phyloP scores from a whole-genome alignment of 2,797 vertebrate genomes.

The Neopelma chrysocephalum region DNA sequence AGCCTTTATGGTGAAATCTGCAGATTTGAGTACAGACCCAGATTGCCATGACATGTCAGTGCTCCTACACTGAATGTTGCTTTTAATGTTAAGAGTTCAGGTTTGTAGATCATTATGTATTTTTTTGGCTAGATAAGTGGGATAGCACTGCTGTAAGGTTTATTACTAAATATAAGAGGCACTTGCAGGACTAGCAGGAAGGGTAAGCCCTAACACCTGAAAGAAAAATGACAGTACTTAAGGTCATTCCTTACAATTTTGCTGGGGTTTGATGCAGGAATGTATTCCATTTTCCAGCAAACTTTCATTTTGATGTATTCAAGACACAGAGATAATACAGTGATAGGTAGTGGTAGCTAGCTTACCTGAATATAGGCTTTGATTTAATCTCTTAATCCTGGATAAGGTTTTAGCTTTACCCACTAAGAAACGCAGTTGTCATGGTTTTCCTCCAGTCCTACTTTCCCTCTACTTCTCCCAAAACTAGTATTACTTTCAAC shows the following conservation, averaged over 20 bases:
- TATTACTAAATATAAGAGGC: constrained; percentile 40
- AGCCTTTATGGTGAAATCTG: not conserved
- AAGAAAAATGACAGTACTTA: constrained; percentile 56
- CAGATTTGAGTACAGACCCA: not conserved
- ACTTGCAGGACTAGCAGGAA: constrained; percentile 47
- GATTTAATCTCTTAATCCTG: not conserved
- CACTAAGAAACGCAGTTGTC: not conserved
- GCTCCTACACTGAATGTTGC: not conserved
- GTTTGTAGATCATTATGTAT: constrained; percentile 1
- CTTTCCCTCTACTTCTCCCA: not conserved
- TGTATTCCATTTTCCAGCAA: not conserved
- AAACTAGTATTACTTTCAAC: not conserved
- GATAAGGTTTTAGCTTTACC: not conserved
- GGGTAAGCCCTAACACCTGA: constrained; percentile 36
- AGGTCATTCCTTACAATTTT: not conserved
- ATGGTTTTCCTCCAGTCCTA: not conserved
- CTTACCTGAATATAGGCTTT: not conserved
- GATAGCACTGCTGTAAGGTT: constrained; percentile 47
- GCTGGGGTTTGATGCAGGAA: not conserved
- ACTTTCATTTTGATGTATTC: not conserved
- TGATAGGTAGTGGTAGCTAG: not conserved
- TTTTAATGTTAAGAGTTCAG: constrained; percentile 48
- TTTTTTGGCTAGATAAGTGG: constrained; percentile 9
- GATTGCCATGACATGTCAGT: not conserved
- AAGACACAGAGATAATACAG: not conserved